Evolutionary conservation across 2,113 vertebrate genomes (phyloP).

Genomic region (Ochotona princeps): DNA sequence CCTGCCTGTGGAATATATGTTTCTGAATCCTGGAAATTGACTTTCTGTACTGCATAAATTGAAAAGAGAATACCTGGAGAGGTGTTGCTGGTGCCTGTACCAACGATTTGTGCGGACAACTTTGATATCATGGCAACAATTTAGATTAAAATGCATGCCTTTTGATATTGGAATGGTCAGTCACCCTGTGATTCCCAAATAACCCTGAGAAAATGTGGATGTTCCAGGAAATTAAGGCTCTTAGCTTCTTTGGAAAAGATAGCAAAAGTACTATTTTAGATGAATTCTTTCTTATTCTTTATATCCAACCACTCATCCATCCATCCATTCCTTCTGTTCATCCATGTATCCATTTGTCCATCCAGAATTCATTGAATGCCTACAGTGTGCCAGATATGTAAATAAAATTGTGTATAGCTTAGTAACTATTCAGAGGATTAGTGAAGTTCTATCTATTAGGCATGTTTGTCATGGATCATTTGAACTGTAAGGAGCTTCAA

Average conservation of each 20-base stretch:
- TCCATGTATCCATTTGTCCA: not conserved
- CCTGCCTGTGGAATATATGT: not conserved
- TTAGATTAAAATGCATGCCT: not conserved
- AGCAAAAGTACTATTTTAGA: not conserved
- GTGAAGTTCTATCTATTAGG: not conserved
- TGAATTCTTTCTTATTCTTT: not conserved
- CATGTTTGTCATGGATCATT: not conserved
- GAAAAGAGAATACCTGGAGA: not conserved
- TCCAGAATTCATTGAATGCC: not conserved
- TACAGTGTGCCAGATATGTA: not conserved
- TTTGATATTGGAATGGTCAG: not conserved
- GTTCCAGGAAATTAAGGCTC: conserved; percentile 5
- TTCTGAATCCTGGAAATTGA: not conserved
- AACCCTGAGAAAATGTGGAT: not conserved
- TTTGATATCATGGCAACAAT: not conserved
- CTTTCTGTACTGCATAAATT: not conserved
- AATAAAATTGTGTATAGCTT: not conserved
- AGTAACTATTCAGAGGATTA: not conserved
- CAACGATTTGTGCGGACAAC: not conserved
- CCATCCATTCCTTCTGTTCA: not conserved
- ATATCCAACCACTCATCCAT: not conserved
- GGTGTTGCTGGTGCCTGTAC: not conserved
- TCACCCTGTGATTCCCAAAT: not conserved
- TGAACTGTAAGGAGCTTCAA: not conserved
- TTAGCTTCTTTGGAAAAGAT: not conserved